Evolutionary conservation across 2,113 vertebrate genomes (phyloP), one percentile per base, ranked within the genome.

Genomic region (Muscicapa adusta): DNA sequence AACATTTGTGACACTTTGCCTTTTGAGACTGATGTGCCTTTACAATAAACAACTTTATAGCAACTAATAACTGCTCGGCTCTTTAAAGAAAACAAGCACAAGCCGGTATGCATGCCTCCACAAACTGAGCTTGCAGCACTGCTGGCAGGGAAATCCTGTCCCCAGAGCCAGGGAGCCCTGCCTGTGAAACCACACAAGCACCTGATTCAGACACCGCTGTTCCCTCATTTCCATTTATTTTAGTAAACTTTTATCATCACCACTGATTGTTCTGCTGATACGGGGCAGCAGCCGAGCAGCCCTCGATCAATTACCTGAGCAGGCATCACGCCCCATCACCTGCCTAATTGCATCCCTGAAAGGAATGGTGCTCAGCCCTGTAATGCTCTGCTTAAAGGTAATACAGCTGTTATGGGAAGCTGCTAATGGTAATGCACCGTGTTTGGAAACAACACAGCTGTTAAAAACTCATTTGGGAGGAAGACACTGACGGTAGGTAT

Each of bases 381-480:
- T 34, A 53, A 83, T 36, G 43, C 33, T 66, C 75, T 48, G 2
- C 67, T 90, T 67, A 70, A 63, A 88, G 85, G 63, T 61, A 75
- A 94, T 34, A 12, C 20, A 33, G 29, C 53, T 76, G 51, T 42
- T 85, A 73, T 48, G 78, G 65, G 76, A 91, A 94, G 57, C 34
- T 72, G 74, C 25, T 95, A 95, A 94, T 66, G 83, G 70, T 51
- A 62, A 45, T 53, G 60, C 18, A 10, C 31, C 2, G 8, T 38
- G 4, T 38, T 65, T 61, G 8, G 5, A 81, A 93, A 87, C 40
- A 79, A 19, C 77, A 84, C 42, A 78, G 80, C 90, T 73, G 74
- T 82, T 95, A 94, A 95, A 95, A 90, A 66, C 70, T 75, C 83
- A 63, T 78, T 81, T 2, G 7, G 71, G 78, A 95, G 75, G 80